Base-by-base conservation (phyloP, 2,888 invertebrate genomes). In the Nymphalis polychloros region DNA sequence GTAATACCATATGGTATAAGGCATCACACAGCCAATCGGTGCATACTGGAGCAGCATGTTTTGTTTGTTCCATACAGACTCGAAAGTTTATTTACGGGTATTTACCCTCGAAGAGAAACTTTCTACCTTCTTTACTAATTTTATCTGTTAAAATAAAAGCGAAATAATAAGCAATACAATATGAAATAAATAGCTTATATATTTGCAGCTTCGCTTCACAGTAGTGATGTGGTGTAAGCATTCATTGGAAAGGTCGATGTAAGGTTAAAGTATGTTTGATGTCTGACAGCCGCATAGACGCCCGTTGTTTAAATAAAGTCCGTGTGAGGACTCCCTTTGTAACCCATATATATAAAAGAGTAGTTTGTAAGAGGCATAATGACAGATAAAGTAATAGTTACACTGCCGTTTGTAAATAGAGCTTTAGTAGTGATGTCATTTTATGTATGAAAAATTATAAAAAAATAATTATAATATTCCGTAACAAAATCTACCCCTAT, bases 181-280 rank as follows among this genome's bases (percentile, higher is more conserved):
- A 2, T 49, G 8, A n/a, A 49, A 53, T 19, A 23, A 23, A 20
- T 23, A 52, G 10, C 52, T 52, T 23, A 2, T 8, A 59, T 59
- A 46, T 19, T 59, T 13, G 8, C 13, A n/a, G 59, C 59, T 8
- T 60, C 23, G 60, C 48, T 48, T 57, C 17, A 23, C 48, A 16
- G 23, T 48, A 23, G 27, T 48, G 47, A 59, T 20, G 59, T 6
- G 3, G 48, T 48, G 16, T 48, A 48, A 60, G 8, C 60, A 55
- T 60, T 27, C 27, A 41, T 31, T 16, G 41, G 35, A 16, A 59
- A 69, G 64, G 68, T 69, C 72, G 59, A 65, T 55, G 69, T 62
- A 60, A 70, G 72, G 71, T 73, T 64, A 68, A 65, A 61, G 64
- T 60, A 63, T 72, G 74, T 72, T 71, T 73, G 70, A 71, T 64